These are phyloP conservation scores for Caenorhabditis wallacei DNA, from an alignment of 2,888 invertebrate species.

Conservation along the genomic window DNA sequence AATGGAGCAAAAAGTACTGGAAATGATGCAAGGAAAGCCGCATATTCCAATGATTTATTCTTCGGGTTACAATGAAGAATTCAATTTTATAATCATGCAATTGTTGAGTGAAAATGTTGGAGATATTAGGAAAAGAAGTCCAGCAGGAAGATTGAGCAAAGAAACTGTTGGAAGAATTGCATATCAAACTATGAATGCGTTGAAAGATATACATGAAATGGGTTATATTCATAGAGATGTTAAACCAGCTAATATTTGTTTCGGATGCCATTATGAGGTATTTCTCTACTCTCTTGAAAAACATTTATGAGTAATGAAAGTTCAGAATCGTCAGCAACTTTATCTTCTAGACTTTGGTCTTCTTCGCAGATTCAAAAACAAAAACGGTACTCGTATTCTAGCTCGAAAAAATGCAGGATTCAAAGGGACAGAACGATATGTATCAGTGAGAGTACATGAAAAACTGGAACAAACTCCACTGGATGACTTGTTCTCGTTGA, in stretches of 20 bases:
- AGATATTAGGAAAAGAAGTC: slow-evolving; percentile 73
- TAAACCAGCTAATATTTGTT: slow-evolving; percentile 78
- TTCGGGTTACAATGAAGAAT: slow-evolving; percentile 61
- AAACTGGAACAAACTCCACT: slow-evolving; percentile 62
- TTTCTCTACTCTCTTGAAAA: not conserved
- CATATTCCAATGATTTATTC: slow-evolving; percentile 73
- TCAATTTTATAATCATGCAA: slow-evolving; percentile 75
- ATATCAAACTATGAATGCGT: slow-evolving; percentile 71
- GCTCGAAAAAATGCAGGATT: slow-evolving; percentile 67
- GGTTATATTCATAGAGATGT: slow-evolving; percentile 76
- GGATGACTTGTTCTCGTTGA: slow-evolving; percentile 69
- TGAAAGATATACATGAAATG: slow-evolving; percentile 75
- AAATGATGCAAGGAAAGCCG: slow-evolving; percentile 73
- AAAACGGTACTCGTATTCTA: slow-evolving; percentile 56
- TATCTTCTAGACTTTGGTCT: slow-evolving; percentile 75
- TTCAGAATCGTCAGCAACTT: slow-evolving; percentile 70
- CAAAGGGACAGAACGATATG: slow-evolving; percentile 77
- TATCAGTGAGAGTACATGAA: slow-evolving; percentile 72
- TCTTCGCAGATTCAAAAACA: slow-evolving; percentile 68
- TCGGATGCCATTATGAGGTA: slow-evolving; percentile 69
- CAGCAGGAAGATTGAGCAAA: slow-evolving; percentile 68
- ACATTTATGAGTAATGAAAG: not conserved
- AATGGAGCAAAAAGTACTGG: slow-evolving; percentile 71
- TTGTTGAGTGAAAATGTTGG: slow-evolving; percentile 76
- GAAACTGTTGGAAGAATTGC: slow-evolving; percentile 30